phyloP scores from a whole-genome alignment of 2,888 invertebrate genomes.

The Drosophila anomelani region DNA sequence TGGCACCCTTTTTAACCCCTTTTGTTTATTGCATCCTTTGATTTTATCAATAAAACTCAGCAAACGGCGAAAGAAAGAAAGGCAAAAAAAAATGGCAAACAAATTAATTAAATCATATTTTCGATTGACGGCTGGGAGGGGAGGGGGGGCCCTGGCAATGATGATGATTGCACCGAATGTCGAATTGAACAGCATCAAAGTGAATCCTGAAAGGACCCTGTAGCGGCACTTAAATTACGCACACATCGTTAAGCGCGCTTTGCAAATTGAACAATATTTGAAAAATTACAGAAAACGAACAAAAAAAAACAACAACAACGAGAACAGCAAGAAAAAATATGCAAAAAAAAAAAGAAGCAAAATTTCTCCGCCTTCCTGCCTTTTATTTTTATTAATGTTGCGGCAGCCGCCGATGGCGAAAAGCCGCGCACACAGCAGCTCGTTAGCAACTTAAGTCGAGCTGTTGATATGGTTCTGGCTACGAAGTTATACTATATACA shows the following conservation, averaged over 20 bases:
- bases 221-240: slow-evolving; percentile 80
- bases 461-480: slow-evolving; percentile 48
- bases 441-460: slow-evolving; percentile 82
- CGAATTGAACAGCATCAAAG: slow-evolving; percentile 64
- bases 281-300: slow-evolving; percentile 75
- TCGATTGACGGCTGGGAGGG: slow-evolving; percentile 67
- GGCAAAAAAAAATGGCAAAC: slow-evolving; percentile 58
- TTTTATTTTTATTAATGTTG: slow-evolving; percentile 70
- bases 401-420: slow-evolving; percentile 67
- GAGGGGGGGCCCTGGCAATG: slow-evolving; percentile 55
- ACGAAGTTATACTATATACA: not conserved
- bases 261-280: slow-evolving; percentile 83
- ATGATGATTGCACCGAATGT: slow-evolving; percentile 51
- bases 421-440: slow-evolving; percentile 67
- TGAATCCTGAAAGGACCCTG: slow-evolving; percentile 69
- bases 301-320: slow-evolving; percentile 17
- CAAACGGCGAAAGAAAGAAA: slow-evolving; percentile 1
- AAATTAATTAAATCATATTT: slow-evolving; percentile 79
- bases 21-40: not conserved
- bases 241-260: slow-evolving; percentile 81
- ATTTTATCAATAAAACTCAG: slow-evolving; percentile 46
- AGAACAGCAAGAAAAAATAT: slow-evolving; percentile 41
- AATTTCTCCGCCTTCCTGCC: slow-evolving; percentile 37
- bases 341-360: slow-evolving; percentile 31
- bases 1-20: not conserved